A percentile compares a stretch with the other conserved stretches of the same genome.
phyloP scores from a whole-genome alignment of 2,888 invertebrate genomes.

The Brachyptera risi region DNA sequence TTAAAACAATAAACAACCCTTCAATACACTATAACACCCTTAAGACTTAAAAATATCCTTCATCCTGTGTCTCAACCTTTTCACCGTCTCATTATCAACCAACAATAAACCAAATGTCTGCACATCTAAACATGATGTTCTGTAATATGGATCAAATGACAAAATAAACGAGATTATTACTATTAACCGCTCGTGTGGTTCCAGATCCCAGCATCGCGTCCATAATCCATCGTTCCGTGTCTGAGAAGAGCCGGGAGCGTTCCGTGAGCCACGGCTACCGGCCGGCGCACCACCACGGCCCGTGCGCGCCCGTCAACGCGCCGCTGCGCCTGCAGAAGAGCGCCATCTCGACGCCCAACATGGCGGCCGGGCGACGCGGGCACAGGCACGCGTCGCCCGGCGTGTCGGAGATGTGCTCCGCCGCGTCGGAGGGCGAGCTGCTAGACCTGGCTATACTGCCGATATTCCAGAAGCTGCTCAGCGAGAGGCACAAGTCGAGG shows the following conservation, averaged over 20 bases:
- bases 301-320: slow-evolving; percentile 38
- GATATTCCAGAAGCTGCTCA: slow-evolving; percentile 87
- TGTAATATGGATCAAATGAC: no score
- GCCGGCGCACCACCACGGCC: slow-evolving; percentile 7
- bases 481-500: slow-evolving; percentile 68
- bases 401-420: slow-evolving; percentile 60
- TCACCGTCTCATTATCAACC: no score
- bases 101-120: no score
- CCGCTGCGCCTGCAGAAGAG: slow-evolving; percentile 44
- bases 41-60: no score
- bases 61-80: no score
- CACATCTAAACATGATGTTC: no score
- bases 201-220: slow-evolving; percentile 41
- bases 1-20: no score
- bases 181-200: slow-evolving; percentile 23
- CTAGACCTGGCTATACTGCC: slow-evolving; percentile 83
- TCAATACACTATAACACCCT: no score
- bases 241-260: slow-evolving; percentile 57
- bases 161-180: no score
- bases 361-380: slow-evolving; percentile 45
- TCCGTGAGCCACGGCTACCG: slow-evolving; percentile 38
- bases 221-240: slow-evolving; percentile 49
- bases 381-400: slow-evolving; percentile 37
- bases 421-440: slow-evolving; percentile 78
- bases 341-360: slow-evolving; percentile 55